A percentile compares a stretch with the other conserved stretches of the same genome.
These are phyloP conservation scores for Ursus arctos DNA, from an alignment of 2,113 vertebrate species.

Conservation along the genomic window DNA sequence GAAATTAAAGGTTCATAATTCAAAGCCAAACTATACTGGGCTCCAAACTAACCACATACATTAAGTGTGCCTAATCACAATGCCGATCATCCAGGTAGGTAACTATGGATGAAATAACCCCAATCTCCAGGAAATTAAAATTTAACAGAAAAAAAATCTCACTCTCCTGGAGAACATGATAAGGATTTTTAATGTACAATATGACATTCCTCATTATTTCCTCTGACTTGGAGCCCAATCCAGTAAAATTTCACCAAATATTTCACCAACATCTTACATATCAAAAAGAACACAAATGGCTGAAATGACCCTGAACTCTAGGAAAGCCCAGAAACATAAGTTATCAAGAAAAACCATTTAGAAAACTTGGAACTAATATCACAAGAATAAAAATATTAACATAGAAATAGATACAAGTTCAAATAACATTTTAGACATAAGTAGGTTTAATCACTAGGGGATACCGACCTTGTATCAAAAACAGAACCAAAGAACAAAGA, in stretches of 20 bases:
- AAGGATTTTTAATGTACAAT: constrained; percentile 16
- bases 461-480: constrained; percentile 1
- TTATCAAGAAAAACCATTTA: constrained; percentile 12
- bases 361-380: neutral
- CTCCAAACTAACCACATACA: neutral
- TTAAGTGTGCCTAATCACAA: neutral
- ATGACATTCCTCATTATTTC: neutral
- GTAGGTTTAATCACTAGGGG: constrained; percentile 2
- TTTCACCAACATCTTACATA: neutral
- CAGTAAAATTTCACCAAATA: neutral
- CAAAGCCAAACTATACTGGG: neutral
- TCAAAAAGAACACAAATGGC: neutral
- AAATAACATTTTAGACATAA: constrained; percentile 42
- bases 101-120: neutral
- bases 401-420: neutral
- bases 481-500: constrained; percentile 26
- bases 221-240: neutral
- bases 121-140: neutral
- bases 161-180: neutral
- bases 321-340: constrained; percentile 36
- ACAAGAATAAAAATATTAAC: neutral
- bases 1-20: constrained; percentile 4
- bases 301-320: constrained; percentile 22
- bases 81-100: neutral
- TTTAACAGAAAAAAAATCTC: neutral